Evolutionary conservation across 2,888 invertebrate genomes (phyloP), one percentile per base, ranked within the genome.

Genomic region (Lobophora halterata): DNA sequence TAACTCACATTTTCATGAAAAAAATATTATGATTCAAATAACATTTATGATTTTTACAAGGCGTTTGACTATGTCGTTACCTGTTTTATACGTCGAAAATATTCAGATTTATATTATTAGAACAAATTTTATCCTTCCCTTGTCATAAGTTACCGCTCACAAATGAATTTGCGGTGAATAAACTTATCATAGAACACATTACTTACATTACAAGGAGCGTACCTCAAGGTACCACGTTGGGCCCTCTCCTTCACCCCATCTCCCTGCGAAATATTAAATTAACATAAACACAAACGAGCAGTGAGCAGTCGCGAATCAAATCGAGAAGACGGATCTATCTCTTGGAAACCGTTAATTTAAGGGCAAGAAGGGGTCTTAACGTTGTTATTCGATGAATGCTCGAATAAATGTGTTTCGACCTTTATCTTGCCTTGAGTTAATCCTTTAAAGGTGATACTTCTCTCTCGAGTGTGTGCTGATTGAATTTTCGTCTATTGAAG

Each of bases 301-400:
- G 46, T 56, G 62, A 53, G 50, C 52, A 53, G 57, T 58, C 64
- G 65, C 71, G 71, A 73, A 73, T 79, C 78, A 78, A 82, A 81
- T 78, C 75, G 76, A 69, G 69, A 71, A 75, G 73, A 71, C 72
- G 63, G 68, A 74, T 76, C 75, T 74, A 76, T 79, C 75, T 76
- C 46, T 57, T 74, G 79, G 79, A 80, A 79, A 79, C 75, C 82
- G 78, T 81, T 79, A 77, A 79, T 79, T 78, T 70, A 65, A 43
- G 51, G 41, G n/a, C n/a, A n/a, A 43, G 45, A 46, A 49, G 51
- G 53, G 47, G 23, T 34, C 26, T 31, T 49, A 55, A 49, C 57
- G 64, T 65, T 56, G 67, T 74, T 71, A 69, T 47, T 46, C 45
- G 48, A 54, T 71, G 69, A 71, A 73, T 76, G 64, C 65, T 52